Base-by-base conservation (phyloP, 2,113 vertebrate genomes). In the Tragelaphus strepsiceros region DNA sequence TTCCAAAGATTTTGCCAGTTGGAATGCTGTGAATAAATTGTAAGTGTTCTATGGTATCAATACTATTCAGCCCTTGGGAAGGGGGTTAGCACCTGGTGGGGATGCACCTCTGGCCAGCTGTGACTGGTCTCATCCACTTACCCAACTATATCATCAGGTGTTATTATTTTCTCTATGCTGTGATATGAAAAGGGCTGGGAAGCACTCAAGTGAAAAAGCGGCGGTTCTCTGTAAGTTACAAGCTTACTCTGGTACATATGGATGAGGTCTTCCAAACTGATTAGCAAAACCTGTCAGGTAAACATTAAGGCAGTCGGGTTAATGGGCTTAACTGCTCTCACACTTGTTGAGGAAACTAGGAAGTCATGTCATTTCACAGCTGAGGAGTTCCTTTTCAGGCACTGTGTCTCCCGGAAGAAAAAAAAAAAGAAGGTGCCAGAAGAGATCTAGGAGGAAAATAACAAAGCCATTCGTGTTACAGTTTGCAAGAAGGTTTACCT, bases 401-500 rank as follows among this genome's bases (percentile, higher is more conserved):
- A 83, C 77, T 97, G 51, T 92, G 88, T 87, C 83, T 97, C 39
- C 13, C 78, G 39, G 71, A 43, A 43, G 71, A 86, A 6, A 24
- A 22, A 80, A 32, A 71, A 83, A 87, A n/a, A 89, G 24, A 67
- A 58, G 51, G 59, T 58, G 7, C 53, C 88, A 78, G 61, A 51
- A 91, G 86, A 88, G 56, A 59, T 30, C 35, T 17, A 19, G 2
- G 64, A 82, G 80, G 83, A 49, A 91, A 86, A 91, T 24, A 16
- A 54, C 11, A 61, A 21, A 62, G 86, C 32, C 8, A 0, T 2
- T 3, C 21, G 13, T 26, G n/a, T 53, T n/a, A 14, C 71, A 30
- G 62, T 94, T 35, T 88, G 26, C 17, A 12, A 77, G 91, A n/a
- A 51, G 61, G 35, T 71, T 91, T 88, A 97, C 96, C 97, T 98